A percentile compares a stretch with the other conserved stretches of the same genome.
Evolutionary conservation across 2,888 invertebrate genomes (phyloP).

Genomic region (Sclerodermus sp.): DNA sequence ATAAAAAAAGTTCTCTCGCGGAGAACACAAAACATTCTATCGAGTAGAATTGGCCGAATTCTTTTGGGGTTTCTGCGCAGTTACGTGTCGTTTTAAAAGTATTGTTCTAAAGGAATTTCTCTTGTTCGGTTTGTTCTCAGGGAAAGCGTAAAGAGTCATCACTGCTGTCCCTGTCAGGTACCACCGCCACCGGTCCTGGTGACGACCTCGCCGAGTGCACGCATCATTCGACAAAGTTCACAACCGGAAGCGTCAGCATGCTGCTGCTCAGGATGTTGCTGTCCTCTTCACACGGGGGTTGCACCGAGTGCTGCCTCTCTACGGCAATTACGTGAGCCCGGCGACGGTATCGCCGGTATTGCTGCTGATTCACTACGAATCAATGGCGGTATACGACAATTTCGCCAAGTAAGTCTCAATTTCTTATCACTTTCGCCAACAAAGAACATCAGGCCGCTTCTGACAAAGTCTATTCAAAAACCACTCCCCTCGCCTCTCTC

Average conservation of each 20-base stretch:
- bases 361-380: conserved; percentile 94
- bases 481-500: not conserved
- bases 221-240: conserved; percentile 87
- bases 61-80: too few relatives aligned
- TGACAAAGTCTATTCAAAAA: not conserved
- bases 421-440: too few relatives aligned
- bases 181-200: conserved; percentile 73
- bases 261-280: conserved; percentile 53
- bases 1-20: too few relatives aligned
- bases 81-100: too few relatives aligned
- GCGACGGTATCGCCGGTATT: conserved; percentile 90
- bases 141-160: conserved; percentile 54
- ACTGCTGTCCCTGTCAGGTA: conserved; percentile 68
- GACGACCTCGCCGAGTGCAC: conserved; percentile 69
- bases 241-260: conserved; percentile 74
- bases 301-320: conserved; percentile 79
- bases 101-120: too few relatives aligned
- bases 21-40: too few relatives aligned
- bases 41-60: too few relatives aligned
- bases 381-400: conserved; percentile 94
- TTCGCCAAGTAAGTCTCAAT: conserved; percentile 83
- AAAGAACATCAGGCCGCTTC: too few relatives aligned
- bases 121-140: conserved; percentile 24
- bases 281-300: conserved; percentile 62
- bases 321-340: conserved; percentile 80